A percentile compares a stretch with the other conserved stretches of the same genome.
These are phyloP conservation scores for Phrynocephalus forsythii DNA, from an alignment of 2,797 vertebrate genomes.

Conservation along the genomic window DNA sequence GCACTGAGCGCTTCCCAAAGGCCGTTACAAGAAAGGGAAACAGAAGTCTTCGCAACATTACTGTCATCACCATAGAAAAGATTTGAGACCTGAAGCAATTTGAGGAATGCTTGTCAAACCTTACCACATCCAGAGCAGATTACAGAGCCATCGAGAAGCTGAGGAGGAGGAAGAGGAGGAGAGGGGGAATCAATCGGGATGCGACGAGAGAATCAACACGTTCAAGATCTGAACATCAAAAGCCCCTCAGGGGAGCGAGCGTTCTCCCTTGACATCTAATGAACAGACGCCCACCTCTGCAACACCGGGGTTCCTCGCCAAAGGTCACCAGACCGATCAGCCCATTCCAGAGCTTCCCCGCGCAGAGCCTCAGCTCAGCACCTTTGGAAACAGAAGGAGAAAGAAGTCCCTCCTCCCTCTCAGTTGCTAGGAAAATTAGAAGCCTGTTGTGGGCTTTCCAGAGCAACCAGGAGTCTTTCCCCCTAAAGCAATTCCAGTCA, in stretches of 20 bases:
- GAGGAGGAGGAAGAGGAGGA: too few relatives aligned
- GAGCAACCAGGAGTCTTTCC: slow-evolving; percentile 28
- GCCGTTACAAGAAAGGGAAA: slow-evolving; percentile 54
- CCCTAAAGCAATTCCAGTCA: slow-evolving; percentile 27
- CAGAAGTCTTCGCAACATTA: slow-evolving; percentile 47
- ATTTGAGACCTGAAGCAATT: not conserved
- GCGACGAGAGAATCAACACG: slow-evolving; percentile 4
- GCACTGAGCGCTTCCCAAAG: slow-evolving; percentile 41
- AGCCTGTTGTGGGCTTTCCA: slow-evolving; percentile 49
- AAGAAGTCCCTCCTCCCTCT: slow-evolving; percentile 45
- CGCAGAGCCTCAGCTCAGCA: slow-evolving; percentile 39
- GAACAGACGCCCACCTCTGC: slow-evolving; percentile 46
- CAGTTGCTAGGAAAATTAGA: slow-evolving; percentile 51
- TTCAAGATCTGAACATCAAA: not conserved
- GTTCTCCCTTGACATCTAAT: not conserved
- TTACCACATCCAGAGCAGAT: slow-evolving; percentile 41
- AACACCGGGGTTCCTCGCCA: slow-evolving; percentile 3
- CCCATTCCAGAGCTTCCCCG: not conserved
- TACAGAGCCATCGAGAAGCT: not conserved
- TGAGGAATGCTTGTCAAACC: slow-evolving; percentile 33
- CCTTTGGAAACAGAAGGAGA: slow-evolving; percentile 20
- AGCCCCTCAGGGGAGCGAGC: not conserved
- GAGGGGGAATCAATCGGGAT: not conserved
- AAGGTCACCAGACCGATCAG: slow-evolving; percentile 56
- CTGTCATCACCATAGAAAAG: slow-evolving; percentile 26